These are phyloP conservation scores for Cassiopea xamachana DNA, from an alignment of 30 jellyfish, hydroid and myxozoan species.

Conservation along the genomic window DNA sequence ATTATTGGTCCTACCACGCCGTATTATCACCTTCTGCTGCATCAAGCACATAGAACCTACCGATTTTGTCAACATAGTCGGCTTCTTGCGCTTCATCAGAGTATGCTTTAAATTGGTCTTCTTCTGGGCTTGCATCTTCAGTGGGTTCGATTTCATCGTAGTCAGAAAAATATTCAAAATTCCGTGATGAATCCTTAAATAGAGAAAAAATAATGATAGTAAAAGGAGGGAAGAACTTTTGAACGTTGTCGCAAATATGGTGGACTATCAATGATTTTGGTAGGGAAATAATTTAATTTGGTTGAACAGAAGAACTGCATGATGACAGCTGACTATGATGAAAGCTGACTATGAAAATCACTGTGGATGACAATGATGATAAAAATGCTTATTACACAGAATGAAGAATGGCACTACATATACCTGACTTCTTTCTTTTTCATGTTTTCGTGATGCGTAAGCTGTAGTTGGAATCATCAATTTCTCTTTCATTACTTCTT, in stretches of 20 bases:
- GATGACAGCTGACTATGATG: too few relatives aligned
- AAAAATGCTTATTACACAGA: too few relatives aligned
- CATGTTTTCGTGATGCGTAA: neutral
- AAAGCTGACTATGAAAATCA: too few relatives aligned
- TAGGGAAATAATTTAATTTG: neutral
- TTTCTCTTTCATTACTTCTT: slow-evolving; percentile 37
- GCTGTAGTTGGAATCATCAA: neutral
- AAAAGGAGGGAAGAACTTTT: neutral
- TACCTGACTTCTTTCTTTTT: neutral
- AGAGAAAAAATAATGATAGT: neutral
- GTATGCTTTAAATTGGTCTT: neutral
- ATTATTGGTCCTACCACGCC: neutral
- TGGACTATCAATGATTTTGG: neutral
- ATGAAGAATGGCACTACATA: too few relatives aligned
- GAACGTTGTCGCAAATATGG: neutral
- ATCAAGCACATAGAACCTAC: neutral
- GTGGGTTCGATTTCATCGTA: neutral
- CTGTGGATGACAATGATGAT: too few relatives aligned
- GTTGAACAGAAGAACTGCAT: too few relatives aligned
- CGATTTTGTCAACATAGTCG: neutral
- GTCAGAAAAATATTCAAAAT: neutral
- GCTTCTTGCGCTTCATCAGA: neutral
- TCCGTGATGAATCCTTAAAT: neutral
- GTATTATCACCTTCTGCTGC: slow-evolving; percentile 4
- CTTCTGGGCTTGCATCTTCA: neutral